These are phyloP conservation scores for Heteropelma amictum DNA, from an alignment of 2,888 invertebrate genomes.

Conservation along the genomic window DNA sequence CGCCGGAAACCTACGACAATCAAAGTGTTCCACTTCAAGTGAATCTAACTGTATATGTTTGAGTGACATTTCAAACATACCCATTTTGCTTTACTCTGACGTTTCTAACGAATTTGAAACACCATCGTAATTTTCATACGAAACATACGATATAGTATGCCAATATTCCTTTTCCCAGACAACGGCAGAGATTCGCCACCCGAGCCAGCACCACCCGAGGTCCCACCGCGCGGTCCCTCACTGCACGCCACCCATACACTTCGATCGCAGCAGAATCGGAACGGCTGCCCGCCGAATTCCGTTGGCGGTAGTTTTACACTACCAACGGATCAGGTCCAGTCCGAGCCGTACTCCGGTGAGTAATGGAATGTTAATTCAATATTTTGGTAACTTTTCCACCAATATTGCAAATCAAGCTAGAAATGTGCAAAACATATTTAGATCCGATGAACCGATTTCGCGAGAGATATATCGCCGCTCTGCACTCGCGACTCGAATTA, in stretches of 20 bases:
- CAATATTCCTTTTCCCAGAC: constrained; percentile 71
- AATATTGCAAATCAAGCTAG: too few species aligned
- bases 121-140: neutral
- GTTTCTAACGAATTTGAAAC: too few species aligned
- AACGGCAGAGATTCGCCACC: constrained; percentile 88
- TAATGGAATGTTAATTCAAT: constrained; percentile 18
- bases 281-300: constrained; percentile 68
- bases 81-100: too few species aligned
- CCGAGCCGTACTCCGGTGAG: constrained; percentile 71
- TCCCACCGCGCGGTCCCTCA: constrained; percentile 91
- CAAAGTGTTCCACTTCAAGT: too few species aligned
- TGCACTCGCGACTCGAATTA: too few species aligned
- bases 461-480: too few species aligned
- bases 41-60: too few species aligned
- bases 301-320: constrained; percentile 78
- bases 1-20: too few species aligned
- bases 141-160: neutral
- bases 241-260: constrained; percentile 81
- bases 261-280: constrained; percentile 79
- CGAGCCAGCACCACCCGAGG: constrained; percentile 91
- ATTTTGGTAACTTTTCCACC: neutral
- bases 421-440: too few species aligned
- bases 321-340: constrained; percentile 76
- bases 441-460: too few species aligned
- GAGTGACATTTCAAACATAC: too few species aligned